A percentile compares a stretch with the other conserved stretches of the same genome.
Conservation (phyloP, 1,140 invertebrate species). For the Coenobita brevimanus region DNA sequence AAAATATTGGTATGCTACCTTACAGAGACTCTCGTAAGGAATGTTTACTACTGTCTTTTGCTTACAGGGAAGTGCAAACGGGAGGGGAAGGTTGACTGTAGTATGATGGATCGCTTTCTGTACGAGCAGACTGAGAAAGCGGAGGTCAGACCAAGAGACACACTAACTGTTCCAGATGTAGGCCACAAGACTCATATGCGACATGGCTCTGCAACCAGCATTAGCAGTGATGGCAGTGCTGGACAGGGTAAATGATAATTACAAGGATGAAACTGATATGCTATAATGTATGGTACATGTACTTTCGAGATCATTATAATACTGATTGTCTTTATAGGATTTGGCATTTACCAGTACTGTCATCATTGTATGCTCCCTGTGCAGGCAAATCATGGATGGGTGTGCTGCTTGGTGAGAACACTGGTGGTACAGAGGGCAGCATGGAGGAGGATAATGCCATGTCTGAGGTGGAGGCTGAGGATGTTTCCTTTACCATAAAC, state of each 20-base stretch:
- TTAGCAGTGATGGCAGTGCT: neutral
- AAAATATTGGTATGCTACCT: too few species aligned
- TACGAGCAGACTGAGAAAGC: neutral
- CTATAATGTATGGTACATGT: too few species aligned
- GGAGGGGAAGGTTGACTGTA: neutral
- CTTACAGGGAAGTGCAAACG: neutral
- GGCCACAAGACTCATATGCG: slow-evolving; percentile 22
- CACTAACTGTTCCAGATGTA: neutral
- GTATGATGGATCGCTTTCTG: neutral
- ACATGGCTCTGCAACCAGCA: slow-evolving; percentile 25
- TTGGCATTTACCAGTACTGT: neutral
- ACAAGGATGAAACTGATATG: too few species aligned
- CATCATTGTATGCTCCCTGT: neutral
- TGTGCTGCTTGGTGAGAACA: slow-evolving; percentile 42
- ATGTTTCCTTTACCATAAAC: neutral
- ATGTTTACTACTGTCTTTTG: too few species aligned
- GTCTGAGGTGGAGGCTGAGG: slow-evolving; percentile 15
- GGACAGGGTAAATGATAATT: neutral
- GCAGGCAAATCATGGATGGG: slow-evolving; percentile 30
- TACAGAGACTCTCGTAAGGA: too few species aligned
- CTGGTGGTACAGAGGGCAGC: slow-evolving; percentile 46
- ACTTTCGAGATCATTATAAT: neutral
- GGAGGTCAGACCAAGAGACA: neutral
- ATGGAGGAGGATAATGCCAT: slow-evolving; percentile 42
- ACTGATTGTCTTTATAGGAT: neutral